phyloP scores from a whole-genome alignment of 1,140 invertebrate species.

The Tyrophagus putrescentiae region DNA sequence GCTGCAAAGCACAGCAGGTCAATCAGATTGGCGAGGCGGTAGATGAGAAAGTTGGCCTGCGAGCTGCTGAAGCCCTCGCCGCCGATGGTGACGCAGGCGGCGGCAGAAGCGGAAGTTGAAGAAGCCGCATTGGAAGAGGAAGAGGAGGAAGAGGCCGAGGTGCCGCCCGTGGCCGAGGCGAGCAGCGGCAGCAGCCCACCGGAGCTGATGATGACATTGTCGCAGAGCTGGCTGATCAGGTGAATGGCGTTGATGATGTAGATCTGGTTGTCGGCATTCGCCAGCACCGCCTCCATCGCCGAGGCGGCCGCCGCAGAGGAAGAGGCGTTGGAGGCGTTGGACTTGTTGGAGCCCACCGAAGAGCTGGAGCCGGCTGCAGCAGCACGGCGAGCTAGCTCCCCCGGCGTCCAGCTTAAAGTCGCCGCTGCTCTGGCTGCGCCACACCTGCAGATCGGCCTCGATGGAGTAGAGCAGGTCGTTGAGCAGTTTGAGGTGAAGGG shows the following conservation, averaged over 20 bases:
- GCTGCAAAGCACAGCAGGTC: constrained; percentile 96
- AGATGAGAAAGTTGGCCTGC: constrained; percentile 56
- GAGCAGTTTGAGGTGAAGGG: constrained; percentile 87
- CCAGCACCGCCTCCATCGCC: constrained; percentile 21
- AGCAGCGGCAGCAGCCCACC: constrained; percentile 88
- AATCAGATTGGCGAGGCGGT: constrained; percentile 90
- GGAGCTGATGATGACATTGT: constrained; percentile 97
- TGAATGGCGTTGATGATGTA: constrained; percentile 99
- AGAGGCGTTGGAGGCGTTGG: neutral
- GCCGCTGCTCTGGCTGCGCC: constrained; percentile 38
- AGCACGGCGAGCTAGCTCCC: too few species aligned
- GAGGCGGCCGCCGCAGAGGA: neutral
- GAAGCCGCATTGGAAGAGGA: too few species aligned
- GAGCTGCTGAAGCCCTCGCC: constrained; percentile 19
- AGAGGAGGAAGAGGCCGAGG: too few species aligned
- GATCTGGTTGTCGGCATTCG: constrained; percentile 69
- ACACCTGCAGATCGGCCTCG: constrained; percentile 92
- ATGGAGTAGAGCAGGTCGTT: constrained; percentile 92
- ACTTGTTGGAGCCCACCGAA: too few species aligned
- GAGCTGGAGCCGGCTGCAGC: too few species aligned
- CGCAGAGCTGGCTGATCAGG: constrained; percentile 92
- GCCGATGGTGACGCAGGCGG: neutral
- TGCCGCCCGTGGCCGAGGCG: constrained; percentile 66
- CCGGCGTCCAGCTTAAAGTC: constrained; percentile 5
- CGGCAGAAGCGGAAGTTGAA: too few species aligned